Evolutionary conservation across 2,888 invertebrate genomes (phyloP).

Genomic region (Zhengitettix transpicula): DNA sequence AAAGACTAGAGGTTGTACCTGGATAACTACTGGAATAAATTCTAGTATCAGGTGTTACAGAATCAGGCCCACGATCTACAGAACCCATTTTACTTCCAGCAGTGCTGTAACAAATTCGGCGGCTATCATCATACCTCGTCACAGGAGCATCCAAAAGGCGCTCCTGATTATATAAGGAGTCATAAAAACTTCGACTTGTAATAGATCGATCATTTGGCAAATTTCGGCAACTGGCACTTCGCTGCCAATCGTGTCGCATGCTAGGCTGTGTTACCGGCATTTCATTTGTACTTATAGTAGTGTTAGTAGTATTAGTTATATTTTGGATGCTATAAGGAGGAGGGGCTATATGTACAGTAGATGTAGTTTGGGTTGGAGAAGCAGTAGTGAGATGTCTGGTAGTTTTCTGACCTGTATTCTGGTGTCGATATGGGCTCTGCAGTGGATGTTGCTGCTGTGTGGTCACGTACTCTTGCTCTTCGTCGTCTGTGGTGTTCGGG

Average conservation of each 20-base stretch:
- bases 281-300: neutral
- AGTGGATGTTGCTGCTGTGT: neutral
- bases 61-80: constrained; percentile 49
- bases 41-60: constrained; percentile 41
- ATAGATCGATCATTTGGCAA: constrained; percentile 34
- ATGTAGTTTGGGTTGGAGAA: constrained; percentile 11
- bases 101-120: constrained; percentile 39
- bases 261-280: neutral
- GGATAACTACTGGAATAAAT: constrained; percentile 78
- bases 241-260: constrained; percentile 41
- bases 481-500: constrained; percentile 8
- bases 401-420: constrained; percentile 10
- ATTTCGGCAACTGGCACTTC: constrained; percentile 69
- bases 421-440: constrained; percentile 8
- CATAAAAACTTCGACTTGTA: constrained; percentile 8
- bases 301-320: constrained; percentile 1
- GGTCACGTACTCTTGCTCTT: constrained; percentile 7
- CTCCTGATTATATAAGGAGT: constrained; percentile 15
- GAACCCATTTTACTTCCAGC: constrained; percentile 41
- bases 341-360: constrained; percentile 9
- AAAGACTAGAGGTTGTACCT: constrained; percentile 49
- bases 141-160: constrained; percentile 48
- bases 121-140: constrained; percentile 53
- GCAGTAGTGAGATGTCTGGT: constrained; percentile 9
- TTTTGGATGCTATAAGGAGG: constrained; percentile 7